These are phyloP conservation scores for Ciconia boyciana DNA, from an alignment of 2,113 vertebrate genomes.

Conservation along the genomic window DNA sequence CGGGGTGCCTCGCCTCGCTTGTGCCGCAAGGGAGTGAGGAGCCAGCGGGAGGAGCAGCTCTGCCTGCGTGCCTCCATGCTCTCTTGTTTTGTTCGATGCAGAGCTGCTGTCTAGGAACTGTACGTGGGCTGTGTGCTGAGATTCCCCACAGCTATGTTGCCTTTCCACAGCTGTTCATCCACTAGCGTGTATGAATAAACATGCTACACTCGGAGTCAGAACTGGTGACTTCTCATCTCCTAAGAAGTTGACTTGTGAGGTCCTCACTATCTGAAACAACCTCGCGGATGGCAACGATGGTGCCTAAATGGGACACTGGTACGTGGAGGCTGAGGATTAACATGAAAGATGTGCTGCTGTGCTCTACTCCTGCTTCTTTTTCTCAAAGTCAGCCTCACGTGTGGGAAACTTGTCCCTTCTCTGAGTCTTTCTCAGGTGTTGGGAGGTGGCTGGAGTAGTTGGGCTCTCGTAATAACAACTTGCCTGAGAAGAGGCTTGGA, in stretches of 20 bases:
- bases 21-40: background rate
- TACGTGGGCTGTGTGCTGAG: background rate
- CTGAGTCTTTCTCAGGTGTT: background rate
- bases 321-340: background rate
- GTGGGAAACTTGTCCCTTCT: background rate
- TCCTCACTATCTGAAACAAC: background rate
- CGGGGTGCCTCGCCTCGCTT: background rate
- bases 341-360: background rate
- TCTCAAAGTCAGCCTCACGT: background rate
- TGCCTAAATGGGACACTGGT: background rate
- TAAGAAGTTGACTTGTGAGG: background rate
- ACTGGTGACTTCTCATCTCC: background rate
- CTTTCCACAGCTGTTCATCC: background rate
- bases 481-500: background rate
- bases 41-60: background rate
- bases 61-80: background rate
- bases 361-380: background rate
- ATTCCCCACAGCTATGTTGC: background rate
- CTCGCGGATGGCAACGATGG: rapidly evolving
- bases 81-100: background rate
- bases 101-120: background rate
- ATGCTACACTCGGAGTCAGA: rapidly evolving
- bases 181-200: background rate
- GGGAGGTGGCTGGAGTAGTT: background rate
- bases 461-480: background rate